phyloP scores from a whole-genome alignment of 2,797 vertebrate genomes.

The Salmo trutta region DNA sequence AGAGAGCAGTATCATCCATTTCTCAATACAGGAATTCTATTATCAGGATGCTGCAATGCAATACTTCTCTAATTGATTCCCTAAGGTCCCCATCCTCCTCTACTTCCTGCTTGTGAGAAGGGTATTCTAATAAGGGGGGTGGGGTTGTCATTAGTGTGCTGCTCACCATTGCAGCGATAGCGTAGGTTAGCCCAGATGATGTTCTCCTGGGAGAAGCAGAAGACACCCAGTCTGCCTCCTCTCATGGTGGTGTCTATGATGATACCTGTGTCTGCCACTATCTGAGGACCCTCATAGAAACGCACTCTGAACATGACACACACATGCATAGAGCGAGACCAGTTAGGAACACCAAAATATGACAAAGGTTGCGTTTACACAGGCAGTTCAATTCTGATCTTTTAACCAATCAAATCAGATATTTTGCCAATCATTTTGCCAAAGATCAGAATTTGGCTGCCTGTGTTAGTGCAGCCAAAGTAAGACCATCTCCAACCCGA shows the following conservation, averaged over 20 bases:
- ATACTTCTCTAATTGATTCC: neutral
- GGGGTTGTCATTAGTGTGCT: constrained; percentile 21
- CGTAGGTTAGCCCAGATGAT: constrained; percentile 98
- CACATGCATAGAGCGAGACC: neutral
- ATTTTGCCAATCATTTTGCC: too few relatives aligned
- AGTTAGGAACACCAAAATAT: neutral
- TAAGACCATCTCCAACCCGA: neutral
- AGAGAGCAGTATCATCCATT: neutral
- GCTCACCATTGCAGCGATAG: constrained; percentile 93
- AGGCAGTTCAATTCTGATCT: neutral
- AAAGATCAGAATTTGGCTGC: too few relatives aligned
- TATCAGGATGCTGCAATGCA: neutral
- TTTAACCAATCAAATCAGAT: too few relatives aligned
- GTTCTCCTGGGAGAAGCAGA: constrained; percentile 99
- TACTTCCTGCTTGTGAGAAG: neutral
- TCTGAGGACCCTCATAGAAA: constrained; percentile 90
- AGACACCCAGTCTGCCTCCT: constrained; percentile 94
- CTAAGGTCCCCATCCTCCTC: neutral
- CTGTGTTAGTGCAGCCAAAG: neutral
- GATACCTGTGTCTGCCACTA: constrained; percentile 93
- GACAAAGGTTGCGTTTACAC: neutral
- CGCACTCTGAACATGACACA: constrained; percentile 78
- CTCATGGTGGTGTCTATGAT: constrained; percentile 95
- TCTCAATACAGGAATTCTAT: neutral
- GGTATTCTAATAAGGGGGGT: neutral